Evolutionary conservation across 1,140 invertebrate species (phyloP), one percentile per base, ranked within the genome.

Genomic region (Sycophaga agraensis): DNA sequence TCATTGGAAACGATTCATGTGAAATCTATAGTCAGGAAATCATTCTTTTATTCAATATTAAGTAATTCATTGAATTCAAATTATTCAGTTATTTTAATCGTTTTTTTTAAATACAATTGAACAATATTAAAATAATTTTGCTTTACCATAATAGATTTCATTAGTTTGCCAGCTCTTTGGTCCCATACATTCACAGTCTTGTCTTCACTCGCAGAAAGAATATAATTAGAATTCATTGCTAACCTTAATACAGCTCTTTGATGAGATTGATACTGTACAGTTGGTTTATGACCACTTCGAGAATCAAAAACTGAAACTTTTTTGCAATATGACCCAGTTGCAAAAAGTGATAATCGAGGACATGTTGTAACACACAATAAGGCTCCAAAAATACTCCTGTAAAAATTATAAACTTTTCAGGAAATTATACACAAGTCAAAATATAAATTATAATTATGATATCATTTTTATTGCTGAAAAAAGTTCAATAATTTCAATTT

Each of bases 191-290:
- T 62, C 2, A 79, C 68, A 17, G 75, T 77, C 59, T 65, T 74
- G 37, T 80, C 78, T 50, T 80, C 76, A 45, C 78, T 79, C 11
- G 73, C 76, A 12, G 77, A 76, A 11, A 80, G 39, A 50, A 80
- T 73, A 31, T 70, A 76, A 42, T 73, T 45, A 1, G 74, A 70
- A 50, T 68, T 73, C 73, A 79, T 78, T 9, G 68, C 66, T 9
- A 80, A 12, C 31, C 66, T 70, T 28, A 80, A 65, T 6, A 78
- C 73, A 9, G 78, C 70, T 48, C 70, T 55, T 24, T 63, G 63
- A 60, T 80, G 78, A 7, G 73, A 63, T 51, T 64, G 61, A 57
- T 74, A 80, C 9, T 54, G 66, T 6, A 35, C 43, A n/a, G 76
- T 68, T 0, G 70, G 67, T 4, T 35, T 57, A 0, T 63, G 7